Conservation (phyloP, 2,888 invertebrate species). For the Diarsia rubi region DNA sequence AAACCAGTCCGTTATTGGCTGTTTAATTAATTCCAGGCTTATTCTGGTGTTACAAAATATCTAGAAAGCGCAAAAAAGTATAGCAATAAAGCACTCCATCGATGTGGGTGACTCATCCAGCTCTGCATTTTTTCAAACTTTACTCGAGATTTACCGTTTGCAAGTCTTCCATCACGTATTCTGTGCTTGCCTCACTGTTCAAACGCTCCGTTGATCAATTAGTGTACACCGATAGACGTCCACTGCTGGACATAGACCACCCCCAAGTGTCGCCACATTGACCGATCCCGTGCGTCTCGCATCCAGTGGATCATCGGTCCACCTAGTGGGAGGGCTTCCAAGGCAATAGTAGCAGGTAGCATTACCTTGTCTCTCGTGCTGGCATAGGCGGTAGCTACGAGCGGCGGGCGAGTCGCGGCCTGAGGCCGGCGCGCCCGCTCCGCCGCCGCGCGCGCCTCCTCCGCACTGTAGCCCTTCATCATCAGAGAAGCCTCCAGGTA, state of each 20-base stretch:
- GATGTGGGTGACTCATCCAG: neutral
- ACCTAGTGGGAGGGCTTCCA: too few species aligned
- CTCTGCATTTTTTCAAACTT: neutral
- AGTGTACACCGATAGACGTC: neutral
- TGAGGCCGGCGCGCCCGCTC: constrained; percentile 73
- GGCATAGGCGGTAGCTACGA: constrained; percentile 89
- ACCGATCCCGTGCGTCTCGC: too few species aligned
- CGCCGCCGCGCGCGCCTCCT: constrained; percentile 88
- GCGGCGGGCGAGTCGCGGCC: constrained; percentile 85
- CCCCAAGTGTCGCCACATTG: too few species aligned
- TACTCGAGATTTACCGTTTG: neutral
- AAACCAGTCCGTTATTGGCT: neutral
- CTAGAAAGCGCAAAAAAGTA: constrained; percentile 1
- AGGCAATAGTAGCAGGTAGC: too few species aligned
- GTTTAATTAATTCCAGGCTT: constrained; percentile 2
- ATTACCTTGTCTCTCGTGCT: constrained; percentile 88
- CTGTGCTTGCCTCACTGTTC: too few species aligned
- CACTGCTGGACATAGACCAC: too few species aligned
- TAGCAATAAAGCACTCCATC: neutral
- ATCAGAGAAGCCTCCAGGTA: constrained; percentile 96
- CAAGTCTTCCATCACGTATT: neutral
- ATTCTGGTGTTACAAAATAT: constrained; percentile 5
- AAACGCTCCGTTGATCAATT: too few species aligned
- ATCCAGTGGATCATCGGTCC: too few species aligned
- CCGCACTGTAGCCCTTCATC: constrained; percentile 93